Percentiles rank a stretch among this genome's conserved stretches.
These are phyloP conservation scores for Trogon surrucura DNA, from an alignment of 2,113 vertebrate genomes.

Conservation along the genomic window DNA sequence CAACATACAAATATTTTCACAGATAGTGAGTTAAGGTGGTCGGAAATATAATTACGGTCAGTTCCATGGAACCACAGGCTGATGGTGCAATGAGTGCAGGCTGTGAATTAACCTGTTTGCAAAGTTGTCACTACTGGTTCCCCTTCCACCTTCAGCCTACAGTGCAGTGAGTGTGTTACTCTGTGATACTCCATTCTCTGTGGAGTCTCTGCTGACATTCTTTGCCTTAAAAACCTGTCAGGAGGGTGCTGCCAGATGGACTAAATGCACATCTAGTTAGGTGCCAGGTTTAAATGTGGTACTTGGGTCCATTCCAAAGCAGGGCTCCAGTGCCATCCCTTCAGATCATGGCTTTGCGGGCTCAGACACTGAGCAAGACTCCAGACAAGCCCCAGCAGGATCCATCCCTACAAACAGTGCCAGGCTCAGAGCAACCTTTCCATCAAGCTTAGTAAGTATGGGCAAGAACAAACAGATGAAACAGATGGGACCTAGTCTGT, in stretches of 20 bases:
- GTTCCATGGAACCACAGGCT: not conserved
- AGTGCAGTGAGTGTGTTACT: not conserved
- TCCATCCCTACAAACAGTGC: not conserved
- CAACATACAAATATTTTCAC: not conserved
- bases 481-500: not conserved
- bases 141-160: not conserved
- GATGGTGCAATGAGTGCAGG: not conserved
- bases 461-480: not conserved
- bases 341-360: not conserved
- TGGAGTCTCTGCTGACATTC: not conserved
- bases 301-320: slow-evolving; percentile 12
- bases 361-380: not conserved
- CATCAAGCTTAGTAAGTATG: not conserved
- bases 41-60: not conserved
- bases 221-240: not conserved
- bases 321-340: fast-evolving
- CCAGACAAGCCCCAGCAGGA: not conserved
- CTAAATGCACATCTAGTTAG: not conserved
- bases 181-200: not conserved
- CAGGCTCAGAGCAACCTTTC: not conserved
- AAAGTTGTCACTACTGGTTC: not conserved
- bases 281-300: not conserved
- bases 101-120: not conserved
- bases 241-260: not conserved
- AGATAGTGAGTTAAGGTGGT: not conserved